A percentile compares a stretch with the other conserved stretches of the same genome.
phyloP scores from a whole-genome alignment of 2,888 invertebrate species.

The Alviniconcha strummeri region DNA sequence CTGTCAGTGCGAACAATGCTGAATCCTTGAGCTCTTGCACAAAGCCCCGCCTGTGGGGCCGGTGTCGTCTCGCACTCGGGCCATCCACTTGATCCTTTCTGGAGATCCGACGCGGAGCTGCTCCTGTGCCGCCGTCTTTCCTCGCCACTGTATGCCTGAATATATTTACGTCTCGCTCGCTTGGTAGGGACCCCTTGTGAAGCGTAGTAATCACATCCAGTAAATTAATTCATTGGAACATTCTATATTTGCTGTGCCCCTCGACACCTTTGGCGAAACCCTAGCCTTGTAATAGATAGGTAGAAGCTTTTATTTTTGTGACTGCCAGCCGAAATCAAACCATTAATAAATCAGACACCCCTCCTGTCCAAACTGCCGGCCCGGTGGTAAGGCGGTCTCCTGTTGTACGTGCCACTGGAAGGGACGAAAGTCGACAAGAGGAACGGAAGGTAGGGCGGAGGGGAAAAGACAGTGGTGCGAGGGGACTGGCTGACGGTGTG shows the following conservation, averaged over 20 bases:
- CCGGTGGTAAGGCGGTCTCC: not conserved
- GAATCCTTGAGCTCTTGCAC: not conserved
- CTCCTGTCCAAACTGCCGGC: not conserved
- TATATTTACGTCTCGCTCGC: too few relatives aligned
- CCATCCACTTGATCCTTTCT: not conserved
- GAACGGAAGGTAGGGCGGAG: not conserved
- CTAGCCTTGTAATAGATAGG: conserved; percentile 27
- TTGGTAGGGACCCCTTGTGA: too few relatives aligned
- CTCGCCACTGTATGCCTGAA: too few relatives aligned
- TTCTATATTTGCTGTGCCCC: not conserved
- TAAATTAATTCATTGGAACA: conserved; percentile 16
- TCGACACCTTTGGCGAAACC: conserved; percentile 23
- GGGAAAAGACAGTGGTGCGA: not conserved
- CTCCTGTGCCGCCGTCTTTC: too few relatives aligned
- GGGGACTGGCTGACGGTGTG: too few relatives aligned
- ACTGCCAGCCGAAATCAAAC: conserved; percentile 31
- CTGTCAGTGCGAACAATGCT: conserved; percentile 1
- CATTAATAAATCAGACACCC: conserved; percentile 30
- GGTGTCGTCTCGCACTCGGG: not conserved
- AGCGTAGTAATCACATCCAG: too few relatives aligned
- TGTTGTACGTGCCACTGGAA: not conserved
- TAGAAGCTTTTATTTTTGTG: not conserved
- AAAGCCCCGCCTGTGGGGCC: not conserved
- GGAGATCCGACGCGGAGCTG: too few relatives aligned
- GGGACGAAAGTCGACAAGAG: not conserved